Conservation (phyloP, 2,113 vertebrate species). For the Grammomys surdaster region DNA sequence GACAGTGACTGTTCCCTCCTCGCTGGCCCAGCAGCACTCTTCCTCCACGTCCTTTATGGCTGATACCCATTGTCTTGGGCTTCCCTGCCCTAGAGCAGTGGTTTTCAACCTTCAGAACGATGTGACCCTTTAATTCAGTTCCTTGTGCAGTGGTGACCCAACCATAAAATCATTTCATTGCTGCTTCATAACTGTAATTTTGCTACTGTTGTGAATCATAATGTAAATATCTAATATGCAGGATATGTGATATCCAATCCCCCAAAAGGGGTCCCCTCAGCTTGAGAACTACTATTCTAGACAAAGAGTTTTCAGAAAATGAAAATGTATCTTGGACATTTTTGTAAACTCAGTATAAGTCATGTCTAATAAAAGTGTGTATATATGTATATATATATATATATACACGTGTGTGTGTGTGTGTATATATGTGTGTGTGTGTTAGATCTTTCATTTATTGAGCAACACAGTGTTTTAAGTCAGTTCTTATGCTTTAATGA, state of each 20-base stretch:
- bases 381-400: not conserved
- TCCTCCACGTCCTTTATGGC: not conserved
- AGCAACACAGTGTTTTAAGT: slow-evolving; percentile 8
- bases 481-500: not conserved
- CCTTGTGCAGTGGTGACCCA: not conserved
- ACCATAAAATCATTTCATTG: not conserved
- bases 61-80: not conserved
- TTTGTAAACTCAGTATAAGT: not conserved
- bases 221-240: too few relatives aligned
- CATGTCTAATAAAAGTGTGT: not conserved
- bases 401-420: not conserved
- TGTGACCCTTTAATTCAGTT: not conserved
- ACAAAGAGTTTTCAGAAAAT: not conserved
- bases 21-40: not conserved
- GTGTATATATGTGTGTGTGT: not conserved
- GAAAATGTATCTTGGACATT: not conserved
- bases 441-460: not conserved
- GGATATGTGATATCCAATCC: not conserved
- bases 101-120: not conserved
- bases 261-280: not conserved
- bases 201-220: not conserved
- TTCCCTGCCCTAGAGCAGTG: not conserved
- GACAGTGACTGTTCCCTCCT: not conserved
- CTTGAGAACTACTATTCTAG: not conserved
- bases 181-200: not conserved